These are phyloP conservation scores for Drosophila anomelani DNA, from an alignment of 2,888 invertebrate species.

Conservation along the genomic window DNA sequence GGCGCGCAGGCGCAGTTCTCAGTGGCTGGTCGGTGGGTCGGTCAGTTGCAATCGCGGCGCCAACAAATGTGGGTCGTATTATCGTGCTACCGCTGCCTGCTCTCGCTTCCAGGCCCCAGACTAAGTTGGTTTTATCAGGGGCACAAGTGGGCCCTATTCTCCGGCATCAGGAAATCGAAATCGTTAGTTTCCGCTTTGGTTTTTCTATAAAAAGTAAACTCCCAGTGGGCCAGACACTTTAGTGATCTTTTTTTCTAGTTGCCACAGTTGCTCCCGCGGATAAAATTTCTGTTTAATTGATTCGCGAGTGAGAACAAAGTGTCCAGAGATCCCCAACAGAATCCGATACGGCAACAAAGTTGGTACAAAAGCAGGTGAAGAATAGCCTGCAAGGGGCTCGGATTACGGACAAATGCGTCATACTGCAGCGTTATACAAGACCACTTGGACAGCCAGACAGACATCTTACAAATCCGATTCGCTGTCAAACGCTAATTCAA, in stretches of 20 bases:
- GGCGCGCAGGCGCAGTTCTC: conserved; percentile 36
- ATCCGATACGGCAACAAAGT: conserved; percentile 18
- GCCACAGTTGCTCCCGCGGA: conserved; percentile 71
- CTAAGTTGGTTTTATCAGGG: conserved; percentile 34
- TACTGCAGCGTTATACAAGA: conserved; percentile 21
- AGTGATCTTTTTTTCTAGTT: conserved; percentile 17
- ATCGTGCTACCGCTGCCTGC: conserved; percentile 13
- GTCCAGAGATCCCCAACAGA: conserved; percentile 27
- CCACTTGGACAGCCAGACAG: conserved; percentile 38
- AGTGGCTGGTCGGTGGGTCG: conserved; percentile 2
- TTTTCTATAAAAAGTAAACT: conserved; percentile 50
- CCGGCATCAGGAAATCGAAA: conserved; percentile 53
- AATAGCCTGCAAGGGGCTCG: conserved; percentile 26
- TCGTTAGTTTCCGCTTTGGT: conserved; percentile 31
- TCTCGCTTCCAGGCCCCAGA: conserved; percentile 25
- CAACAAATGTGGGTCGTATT: conserved; percentile 75
- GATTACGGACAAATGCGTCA: conserved; percentile 47
- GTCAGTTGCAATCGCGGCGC: conserved; percentile 68
- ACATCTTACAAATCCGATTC: conserved; percentile 73
- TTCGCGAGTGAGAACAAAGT: conserved; percentile 53
- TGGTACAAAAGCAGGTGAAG: conserved; percentile 18
- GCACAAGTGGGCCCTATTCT: conserved; percentile 65
- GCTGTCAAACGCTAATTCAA: conserved; percentile 79
- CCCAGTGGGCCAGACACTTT: conserved; percentile 27
- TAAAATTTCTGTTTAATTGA: conserved; percentile 56